Conservation (phyloP, 2,797 vertebrate genomes). For the Semotilus atromaculatus region DNA sequence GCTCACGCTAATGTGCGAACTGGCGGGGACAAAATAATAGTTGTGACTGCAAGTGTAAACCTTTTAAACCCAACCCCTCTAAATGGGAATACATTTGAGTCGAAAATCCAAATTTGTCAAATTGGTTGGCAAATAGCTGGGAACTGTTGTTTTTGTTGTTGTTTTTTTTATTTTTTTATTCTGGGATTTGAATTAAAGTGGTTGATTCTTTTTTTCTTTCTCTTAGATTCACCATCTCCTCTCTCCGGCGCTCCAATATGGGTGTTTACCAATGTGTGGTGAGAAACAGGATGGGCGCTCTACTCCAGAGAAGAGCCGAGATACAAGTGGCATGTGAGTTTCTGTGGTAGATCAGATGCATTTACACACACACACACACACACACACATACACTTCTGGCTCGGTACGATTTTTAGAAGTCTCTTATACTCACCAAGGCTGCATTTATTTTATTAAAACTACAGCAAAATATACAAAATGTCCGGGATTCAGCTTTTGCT, state of each 20-base stretch:
- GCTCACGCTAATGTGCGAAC: conserved; percentile 73
- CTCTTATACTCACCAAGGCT: background rate
- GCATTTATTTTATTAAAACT: background rate
- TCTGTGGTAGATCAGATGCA: conserved; percentile 1
- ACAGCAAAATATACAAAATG: background rate
- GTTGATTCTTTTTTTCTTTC: conserved; percentile 29
- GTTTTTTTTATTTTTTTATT: background rate
- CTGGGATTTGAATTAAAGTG: conserved; percentile 2
- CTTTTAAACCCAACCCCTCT: conserved; percentile 47
- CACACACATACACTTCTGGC: background rate
- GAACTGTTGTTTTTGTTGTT: conserved; percentile 2
- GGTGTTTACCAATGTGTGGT: conserved; percentile 91
- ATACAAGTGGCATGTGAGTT: conserved; percentile 95
- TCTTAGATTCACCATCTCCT: conserved; percentile 82
- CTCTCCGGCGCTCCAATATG: conserved; percentile 81
- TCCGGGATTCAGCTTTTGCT: too few species aligned
- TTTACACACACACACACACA: background rate
- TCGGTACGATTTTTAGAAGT: background rate
- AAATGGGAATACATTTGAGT: conserved; percentile 46
- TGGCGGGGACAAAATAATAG: conserved; percentile 63
- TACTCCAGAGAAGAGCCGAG: conserved; percentile 87
- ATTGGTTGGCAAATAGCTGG: conserved; percentile 38
- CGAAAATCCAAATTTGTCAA: conserved; percentile 50
- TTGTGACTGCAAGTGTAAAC: conserved; percentile 50
- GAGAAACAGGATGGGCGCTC: conserved; percentile 91